These are phyloP conservation scores for Gephyroberyx darwinii DNA, from an alignment of 2,797 vertebrate genomes.

Conservation along the genomic window DNA sequence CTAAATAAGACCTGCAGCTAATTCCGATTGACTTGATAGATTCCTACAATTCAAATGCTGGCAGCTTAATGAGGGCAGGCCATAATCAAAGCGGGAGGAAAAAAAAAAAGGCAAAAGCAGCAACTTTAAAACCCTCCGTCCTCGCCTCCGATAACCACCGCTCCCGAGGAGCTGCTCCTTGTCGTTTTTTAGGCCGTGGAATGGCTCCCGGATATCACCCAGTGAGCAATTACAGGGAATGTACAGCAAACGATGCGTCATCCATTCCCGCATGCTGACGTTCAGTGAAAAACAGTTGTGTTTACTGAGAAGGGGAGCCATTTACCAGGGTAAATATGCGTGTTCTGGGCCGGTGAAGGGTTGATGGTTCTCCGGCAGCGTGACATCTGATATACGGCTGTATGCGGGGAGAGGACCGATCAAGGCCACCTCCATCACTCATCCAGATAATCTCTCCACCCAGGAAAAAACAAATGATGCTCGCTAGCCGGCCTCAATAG, in stretches of 20 bases:
- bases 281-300: constrained; percentile 71
- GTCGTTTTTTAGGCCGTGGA: constrained; percentile 44
- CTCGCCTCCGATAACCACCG: constrained; percentile 51
- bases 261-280: constrained; percentile 47
- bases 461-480: constrained; percentile 74
- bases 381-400: constrained; percentile 77
- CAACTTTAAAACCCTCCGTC: constrained; percentile 48
- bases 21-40: constrained; percentile 78
- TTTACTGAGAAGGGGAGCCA: constrained; percentile 70
- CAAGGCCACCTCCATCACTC: constrained; percentile 82
- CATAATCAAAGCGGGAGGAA: constrained; percentile 62
- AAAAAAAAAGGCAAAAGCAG: constrained; percentile 13
- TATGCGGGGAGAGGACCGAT: constrained; percentile 70
- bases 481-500: constrained; percentile 54
- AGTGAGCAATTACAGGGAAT: constrained; percentile 68
- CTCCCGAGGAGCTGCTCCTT: constrained; percentile 52
- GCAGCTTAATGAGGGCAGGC: constrained; percentile 68
- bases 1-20: constrained; percentile 73
- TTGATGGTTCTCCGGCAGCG: constrained; percentile 72
- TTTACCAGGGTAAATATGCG: constrained; percentile 81
- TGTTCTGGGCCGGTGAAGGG: constrained; percentile 67
- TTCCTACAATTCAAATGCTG: constrained; percentile 66
- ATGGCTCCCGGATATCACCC: constrained; percentile 57
- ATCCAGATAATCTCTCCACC: constrained; percentile 76
- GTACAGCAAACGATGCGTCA: constrained; percentile 54